Evolutionary conservation across 2,113 vertebrate genomes (phyloP), one percentile per base, ranked within the genome.

Genomic region (Mesembrinibis cayennensis): DNA sequence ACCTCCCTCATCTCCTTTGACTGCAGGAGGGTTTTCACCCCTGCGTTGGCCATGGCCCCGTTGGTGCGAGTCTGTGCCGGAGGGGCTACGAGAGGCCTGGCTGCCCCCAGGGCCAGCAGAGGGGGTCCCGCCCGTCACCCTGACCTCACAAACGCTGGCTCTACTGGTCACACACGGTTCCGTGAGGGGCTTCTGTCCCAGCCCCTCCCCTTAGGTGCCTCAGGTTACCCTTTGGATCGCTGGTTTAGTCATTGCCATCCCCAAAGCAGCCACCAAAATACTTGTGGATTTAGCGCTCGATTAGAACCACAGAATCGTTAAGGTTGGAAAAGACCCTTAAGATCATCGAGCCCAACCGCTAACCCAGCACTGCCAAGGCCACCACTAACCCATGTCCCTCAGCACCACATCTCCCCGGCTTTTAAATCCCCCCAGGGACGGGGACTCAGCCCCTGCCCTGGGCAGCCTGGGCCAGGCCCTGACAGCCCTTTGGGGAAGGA

Each of bases 11-110:
- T 36, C 52, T 69, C 74, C 55, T 36, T 3, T 0, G 4, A 7
- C 25, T 76, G 71, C 74, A 63, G 67, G 25, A 44, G 59, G 42
- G n/a, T n/a, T 58, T 70, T 40, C 17, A 53, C 4, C 4, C 58
- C 61, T 0, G 1, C 7, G 5, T 26, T 55, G 74, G 55, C 73
- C 34, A 30, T 6, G 22, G 42, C 32, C 29, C 52, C 30, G 47
- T 1, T 16, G 36, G 50, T 20, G 23, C 7, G 2, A 36, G 29
- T 45, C 18, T 10, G 23, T 29, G 0, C 25, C 6, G 8, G 81
- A 17, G 50, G 11, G 2, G 16, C 9, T 42, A 3, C 0, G 5
- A 36, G 71, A 20, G 44, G 5, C 20, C 59, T 87, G 77, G 36
- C 49, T 65, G 26, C 11, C n/a, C 45, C 71, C 15, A 22, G 2